Conservation (phyloP, 2,797 vertebrate species). For the Pangasius macronema region DNA sequence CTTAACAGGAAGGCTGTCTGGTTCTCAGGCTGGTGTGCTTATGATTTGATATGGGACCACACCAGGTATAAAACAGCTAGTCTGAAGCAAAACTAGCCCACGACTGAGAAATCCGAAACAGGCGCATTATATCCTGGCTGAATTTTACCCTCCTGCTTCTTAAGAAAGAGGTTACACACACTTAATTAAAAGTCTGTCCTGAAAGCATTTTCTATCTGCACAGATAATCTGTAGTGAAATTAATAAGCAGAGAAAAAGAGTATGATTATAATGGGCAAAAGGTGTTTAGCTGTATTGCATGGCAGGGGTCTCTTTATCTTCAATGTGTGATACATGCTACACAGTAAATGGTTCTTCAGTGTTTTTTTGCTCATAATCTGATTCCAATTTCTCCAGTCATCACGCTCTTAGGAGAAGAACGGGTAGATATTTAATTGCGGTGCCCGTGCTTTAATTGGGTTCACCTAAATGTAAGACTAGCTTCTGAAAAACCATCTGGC, state of each 20-base stretch:
- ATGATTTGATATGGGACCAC: neutral
- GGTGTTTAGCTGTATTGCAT: slow-evolving; percentile 68
- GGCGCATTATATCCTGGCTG: slow-evolving; percentile 22
- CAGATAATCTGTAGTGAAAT: slow-evolving; percentile 83
- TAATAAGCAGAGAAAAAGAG: slow-evolving; percentile 76
- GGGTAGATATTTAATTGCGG: slow-evolving; percentile 78
- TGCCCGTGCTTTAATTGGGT: slow-evolving; percentile 80
- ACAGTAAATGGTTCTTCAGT: slow-evolving; percentile 72
- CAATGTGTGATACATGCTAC: slow-evolving; percentile 72
- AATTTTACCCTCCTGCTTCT: slow-evolving; percentile 70
- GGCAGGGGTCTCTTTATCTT: slow-evolving; percentile 75
- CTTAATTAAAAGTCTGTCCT: slow-evolving; percentile 80
- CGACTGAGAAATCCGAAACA: slow-evolving; percentile 33
- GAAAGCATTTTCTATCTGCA: slow-evolving; percentile 78
- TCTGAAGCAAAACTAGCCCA: slow-evolving; percentile 15
- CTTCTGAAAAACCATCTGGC: slow-evolving; percentile 71
- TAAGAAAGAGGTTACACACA: slow-evolving; percentile 73
- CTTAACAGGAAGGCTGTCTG: neutral
- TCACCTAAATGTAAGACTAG: slow-evolving; percentile 80
- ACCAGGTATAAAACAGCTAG: slow-evolving; percentile 27
- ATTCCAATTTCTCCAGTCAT: slow-evolving; percentile 81
- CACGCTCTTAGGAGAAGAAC: slow-evolving; percentile 72
- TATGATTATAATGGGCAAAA: slow-evolving; percentile 72
- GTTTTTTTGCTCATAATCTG: slow-evolving; percentile 71
- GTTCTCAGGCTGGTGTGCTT: slow-evolving; percentile 8